phyloP scores from a whole-genome alignment of 2,888 invertebrate genomes.

The Hypercompe scribonia region DNA sequence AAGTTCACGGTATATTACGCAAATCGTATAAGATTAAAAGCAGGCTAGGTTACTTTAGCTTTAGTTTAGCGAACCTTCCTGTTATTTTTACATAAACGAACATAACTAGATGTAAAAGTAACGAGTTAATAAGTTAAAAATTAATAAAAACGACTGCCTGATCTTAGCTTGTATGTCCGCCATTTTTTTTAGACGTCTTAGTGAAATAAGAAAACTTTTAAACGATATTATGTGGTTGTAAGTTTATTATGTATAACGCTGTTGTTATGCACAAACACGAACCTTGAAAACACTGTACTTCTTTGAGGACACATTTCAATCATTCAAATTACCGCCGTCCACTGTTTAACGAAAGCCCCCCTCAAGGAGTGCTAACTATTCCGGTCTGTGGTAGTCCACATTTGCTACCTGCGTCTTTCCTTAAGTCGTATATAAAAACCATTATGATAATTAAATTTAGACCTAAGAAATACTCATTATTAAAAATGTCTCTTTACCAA shows the following conservation, averaged over 20 bases:
- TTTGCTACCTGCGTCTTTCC: neutral
- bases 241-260: too few species aligned
- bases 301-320: too few species aligned
- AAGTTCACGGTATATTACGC: constrained; percentile 31
- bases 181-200: too few species aligned
- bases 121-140: neutral
- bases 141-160: neutral
- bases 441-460: neutral
- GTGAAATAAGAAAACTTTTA: too few species aligned
- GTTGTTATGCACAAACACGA: too few species aligned
- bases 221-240: too few species aligned
- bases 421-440: neutral
- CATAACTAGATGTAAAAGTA: neutral
- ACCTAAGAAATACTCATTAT: too few species aligned
- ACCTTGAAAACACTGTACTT: too few species aligned
- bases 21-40: constrained; percentile 13
- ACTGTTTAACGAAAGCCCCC: too few species aligned
- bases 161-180: too few species aligned
- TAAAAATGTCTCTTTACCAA: neutral
- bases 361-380: too few species aligned
- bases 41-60: neutral
- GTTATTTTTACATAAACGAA: neutral
- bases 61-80: neutral
- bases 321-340: too few species aligned
- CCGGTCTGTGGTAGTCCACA: neutral